These are phyloP conservation scores for Latheticus oryzae DNA, from an alignment of 2,888 invertebrate species.

Conservation along the genomic window DNA sequence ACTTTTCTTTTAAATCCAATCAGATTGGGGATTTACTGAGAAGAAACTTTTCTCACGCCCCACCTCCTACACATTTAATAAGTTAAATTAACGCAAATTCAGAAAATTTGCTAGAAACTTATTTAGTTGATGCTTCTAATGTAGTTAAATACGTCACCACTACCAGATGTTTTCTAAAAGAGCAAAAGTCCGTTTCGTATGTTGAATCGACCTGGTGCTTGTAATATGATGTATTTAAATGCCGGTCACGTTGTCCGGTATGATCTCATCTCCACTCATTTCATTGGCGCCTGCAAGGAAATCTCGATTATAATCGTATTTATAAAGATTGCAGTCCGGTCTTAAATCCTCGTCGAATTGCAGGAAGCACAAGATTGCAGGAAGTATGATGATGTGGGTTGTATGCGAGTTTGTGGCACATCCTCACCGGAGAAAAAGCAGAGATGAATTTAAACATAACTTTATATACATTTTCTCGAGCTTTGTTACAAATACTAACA, in stretches of 20 bases:
- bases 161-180: constrained; percentile 35
- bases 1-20: constrained; percentile 5
- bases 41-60: constrained; percentile 49
- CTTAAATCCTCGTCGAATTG: constrained; percentile 43
- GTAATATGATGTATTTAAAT: constrained; percentile 35
- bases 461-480: too few species aligned
- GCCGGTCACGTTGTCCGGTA: constrained; percentile 43
- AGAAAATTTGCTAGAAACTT: constrained; percentile 35
- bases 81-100: constrained; percentile 42
- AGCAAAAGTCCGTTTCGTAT: constrained; percentile 35
- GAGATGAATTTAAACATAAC: too few species aligned
- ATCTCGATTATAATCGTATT: constrained; percentile 52
- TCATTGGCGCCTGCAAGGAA: constrained; percentile 51
- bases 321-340: constrained; percentile 46
- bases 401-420: too few species aligned
- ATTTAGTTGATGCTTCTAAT: too few species aligned
- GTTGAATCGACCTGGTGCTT: constrained; percentile 27
- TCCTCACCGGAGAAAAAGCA: too few species aligned
- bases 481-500: too few species aligned
- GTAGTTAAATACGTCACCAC: constrained; percentile 8
- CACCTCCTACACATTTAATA: constrained; percentile 33
- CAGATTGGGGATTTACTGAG: constrained; percentile 2
- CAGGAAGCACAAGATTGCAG: constrained; percentile 41
- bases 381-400: constrained; percentile 7
- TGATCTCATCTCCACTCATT: constrained; percentile 48